Conservation (phyloP, 35 echinoderm and acorn worm genomes). For the Lytechinus variegatus region DNA sequence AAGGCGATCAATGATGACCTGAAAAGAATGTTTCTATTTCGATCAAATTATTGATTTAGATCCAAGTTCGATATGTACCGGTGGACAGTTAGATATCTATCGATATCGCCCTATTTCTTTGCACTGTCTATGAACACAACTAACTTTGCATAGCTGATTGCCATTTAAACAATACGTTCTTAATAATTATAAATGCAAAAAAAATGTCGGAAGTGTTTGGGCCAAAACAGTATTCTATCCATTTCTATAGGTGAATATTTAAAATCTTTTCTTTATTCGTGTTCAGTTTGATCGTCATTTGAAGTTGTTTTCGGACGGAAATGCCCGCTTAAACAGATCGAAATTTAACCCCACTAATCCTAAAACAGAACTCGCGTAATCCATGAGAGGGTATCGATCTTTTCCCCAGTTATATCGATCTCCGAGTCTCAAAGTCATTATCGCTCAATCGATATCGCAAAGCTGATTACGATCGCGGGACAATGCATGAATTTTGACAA, state of each 20-base stretch:
- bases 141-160: neutral
- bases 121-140: neutral
- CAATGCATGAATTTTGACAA: slow-evolving; percentile 22
- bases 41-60: neutral
- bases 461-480: neutral
- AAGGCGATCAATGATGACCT: neutral
- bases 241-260: neutral
- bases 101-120: neutral
- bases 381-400: slow-evolving; percentile 9
- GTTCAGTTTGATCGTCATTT: neutral
- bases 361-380: neutral
- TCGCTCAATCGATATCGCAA: neutral
- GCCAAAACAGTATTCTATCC: neutral
- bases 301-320: neutral
- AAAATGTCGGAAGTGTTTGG: neutral
- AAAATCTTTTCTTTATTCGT: neutral
- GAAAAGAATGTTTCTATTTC: neutral
- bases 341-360: slow-evolving; percentile 23
- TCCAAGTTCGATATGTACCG: neutral
- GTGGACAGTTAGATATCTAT: neutral
- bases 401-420: slow-evolving; percentile 35
- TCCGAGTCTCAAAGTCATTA: slow-evolving; percentile 23
- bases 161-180: neutral
- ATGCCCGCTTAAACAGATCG: slow-evolving; percentile 36
- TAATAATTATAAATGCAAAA: neutral